Base-by-base conservation (phyloP, 2,888 invertebrate species). In the Coecobrya sp. region DNA sequence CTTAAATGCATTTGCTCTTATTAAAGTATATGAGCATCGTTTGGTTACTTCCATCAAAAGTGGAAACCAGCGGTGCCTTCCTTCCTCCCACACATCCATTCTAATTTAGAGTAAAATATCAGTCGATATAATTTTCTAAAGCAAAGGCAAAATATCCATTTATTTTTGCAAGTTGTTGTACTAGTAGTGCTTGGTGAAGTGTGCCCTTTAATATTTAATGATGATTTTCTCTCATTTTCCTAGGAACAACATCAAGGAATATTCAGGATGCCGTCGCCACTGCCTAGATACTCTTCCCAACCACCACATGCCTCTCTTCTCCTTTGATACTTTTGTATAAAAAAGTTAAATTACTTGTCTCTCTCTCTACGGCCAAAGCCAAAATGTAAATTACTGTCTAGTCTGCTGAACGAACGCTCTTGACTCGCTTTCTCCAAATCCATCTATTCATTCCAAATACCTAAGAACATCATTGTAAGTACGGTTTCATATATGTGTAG, bases 211-310 rank as follows among this genome's bases (percentile, higher is more conserved):
- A 73, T 73, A 73, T 73, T 45, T 73, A n/a, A n/a, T n/a, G 36
- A 73, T 73, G 73, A 73, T n/a, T 73, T 73, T 73, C 68, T 45
- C 73, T 45, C 73, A 36, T 73, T 73, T 73, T 27, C 65, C 0
- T 27, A 19, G 68, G 19, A 65, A 3, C 22, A 62, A 19, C n/a
- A n/a, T n/a, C n/a, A n/a, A 7, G 36, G 36, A 36, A 36, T 36
- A 36, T 36, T 36, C 59, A 45, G 13, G 8, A 73, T 73, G 19
- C n/a, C 19, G n/a, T 73, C 45, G 45, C 19, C 73, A 73, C 22
- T 22, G 16, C 13, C 10, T 45, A n/a, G n/a, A 13, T 30, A 19
- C 11, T 11, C 27, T 11, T 25, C 65, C 0, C 65, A 8, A 7
- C 27, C 7, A 59, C 59, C 7, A 16, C 2, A 42, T 73, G 45